A percentile compares a stretch with the other conserved stretches of the same genome.
Conservation (phyloP, 2,113 vertebrate genomes). For the Bolborhynchus lineola region DNA sequence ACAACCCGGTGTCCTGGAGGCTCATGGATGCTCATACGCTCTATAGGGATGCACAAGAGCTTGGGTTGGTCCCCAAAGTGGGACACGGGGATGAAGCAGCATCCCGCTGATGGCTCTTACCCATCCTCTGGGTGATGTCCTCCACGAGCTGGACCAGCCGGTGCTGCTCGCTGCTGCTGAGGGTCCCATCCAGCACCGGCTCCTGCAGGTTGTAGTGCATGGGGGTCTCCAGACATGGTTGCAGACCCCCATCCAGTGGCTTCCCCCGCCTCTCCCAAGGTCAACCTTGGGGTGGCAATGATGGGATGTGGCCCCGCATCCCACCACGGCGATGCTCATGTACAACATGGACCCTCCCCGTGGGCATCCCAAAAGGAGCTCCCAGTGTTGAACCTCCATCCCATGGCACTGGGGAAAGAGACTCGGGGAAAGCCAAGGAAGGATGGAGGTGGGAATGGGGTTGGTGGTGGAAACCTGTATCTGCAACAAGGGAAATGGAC, state of each 20-base stretch:
- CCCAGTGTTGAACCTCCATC: neutral
- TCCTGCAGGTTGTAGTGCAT: slow-evolving; percentile 69
- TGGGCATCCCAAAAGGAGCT: fast-evolving
- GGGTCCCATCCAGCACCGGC: slow-evolving; percentile 73
- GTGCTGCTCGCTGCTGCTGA: slow-evolving; percentile 70
- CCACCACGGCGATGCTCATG: fast-evolving
- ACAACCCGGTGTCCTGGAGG: slow-evolving; percentile 63
- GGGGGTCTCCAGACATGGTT: slow-evolving; percentile 65
- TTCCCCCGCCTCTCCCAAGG: slow-evolving; percentile 71
- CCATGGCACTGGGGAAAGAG: fast-evolving
- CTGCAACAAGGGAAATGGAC: neutral
- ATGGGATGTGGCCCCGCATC: neutral
- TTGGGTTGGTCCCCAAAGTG: neutral
- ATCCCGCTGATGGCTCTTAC: neutral
- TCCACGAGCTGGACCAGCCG: slow-evolving; percentile 74
- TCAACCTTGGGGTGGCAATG: neutral
- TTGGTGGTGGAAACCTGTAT: fast-evolving
- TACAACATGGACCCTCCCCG: neutral
- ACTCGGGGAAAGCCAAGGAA: fast-evolving
- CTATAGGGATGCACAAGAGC: slow-evolving; percentile 29
- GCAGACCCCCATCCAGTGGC: slow-evolving; percentile 63
- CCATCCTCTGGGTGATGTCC: slow-evolving; percentile 8
- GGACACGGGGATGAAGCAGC: neutral
- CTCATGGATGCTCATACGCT: slow-evolving; percentile 70
- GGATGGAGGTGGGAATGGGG: neutral